Base-by-base conservation (phyloP, 2,888 invertebrate species). In the Eristalis arbustorum region DNA sequence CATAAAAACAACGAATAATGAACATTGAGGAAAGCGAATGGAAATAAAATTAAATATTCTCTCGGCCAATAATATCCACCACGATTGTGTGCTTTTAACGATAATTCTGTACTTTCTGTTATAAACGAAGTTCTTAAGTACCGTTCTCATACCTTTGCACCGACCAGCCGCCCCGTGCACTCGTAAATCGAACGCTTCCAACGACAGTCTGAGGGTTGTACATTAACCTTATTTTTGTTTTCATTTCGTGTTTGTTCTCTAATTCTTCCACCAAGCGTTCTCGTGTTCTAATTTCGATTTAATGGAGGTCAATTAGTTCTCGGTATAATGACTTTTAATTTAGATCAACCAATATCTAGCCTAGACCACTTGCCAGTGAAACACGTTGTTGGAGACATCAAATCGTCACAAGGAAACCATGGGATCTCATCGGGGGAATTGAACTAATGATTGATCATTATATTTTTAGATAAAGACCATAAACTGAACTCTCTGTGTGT, bases 11-110 rank as follows among this genome's bases (percentile, higher is more conserved):
- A 25, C 59, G 23, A 59, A 62, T 13, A 62, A 42, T 62, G 42
- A 71, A 71, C 14, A 61, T 40, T 23, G 18, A 71, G 23, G 40
- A 40, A 40, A 59, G 10, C 37, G 28, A 61, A 62, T 62, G 28
- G 61, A 71, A 62, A 61, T 42, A 68, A 71, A 71, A 71, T 71
- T 61, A 62, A 71, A 61, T 42, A 62, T 42, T 62, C 28, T 61
- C n/a, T 61, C 18, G 13, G 40, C 40, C 71, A 71, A 61, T 71
- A 71, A 71, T 42, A 61, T 18, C 42, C 71, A 61, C 42, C 61
- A 18, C 42, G 23, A 62, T 71, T 62, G 71, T 71, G 61, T 37
- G 40, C 61, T 4, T 71, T 71, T 71, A 59, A 71, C 59, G 69
- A 61, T 28, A 40, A 71, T 71, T 40, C 61, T 42, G n/a, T 28